These are phyloP conservation scores for Muntiacus muntjak DNA, from an alignment of 2,113 vertebrate species.

Conservation along the genomic window DNA sequence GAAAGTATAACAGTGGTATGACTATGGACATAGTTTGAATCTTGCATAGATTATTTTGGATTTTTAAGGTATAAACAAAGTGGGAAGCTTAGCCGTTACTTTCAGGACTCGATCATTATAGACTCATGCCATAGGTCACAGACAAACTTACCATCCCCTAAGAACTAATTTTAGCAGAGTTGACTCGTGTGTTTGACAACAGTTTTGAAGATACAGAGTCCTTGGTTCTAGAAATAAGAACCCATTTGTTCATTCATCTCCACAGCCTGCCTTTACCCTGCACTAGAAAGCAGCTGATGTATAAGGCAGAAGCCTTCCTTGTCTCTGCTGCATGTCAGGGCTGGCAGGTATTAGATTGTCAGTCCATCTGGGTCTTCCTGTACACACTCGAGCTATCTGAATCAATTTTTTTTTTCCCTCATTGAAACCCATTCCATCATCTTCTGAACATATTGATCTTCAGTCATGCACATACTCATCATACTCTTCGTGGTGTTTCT, in stretches of 20 bases:
- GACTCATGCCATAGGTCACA: background rate
- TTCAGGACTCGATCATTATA: background rate
- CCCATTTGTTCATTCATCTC: background rate
- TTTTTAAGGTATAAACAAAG: background rate
- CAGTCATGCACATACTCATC: conserved; percentile 63
- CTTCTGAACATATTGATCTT: conserved; percentile 67
- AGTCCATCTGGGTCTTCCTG: conserved; percentile 23
- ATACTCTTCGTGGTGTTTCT: conserved; percentile 55
- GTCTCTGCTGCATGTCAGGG: background rate
- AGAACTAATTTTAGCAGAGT: background rate
- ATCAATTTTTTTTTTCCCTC: background rate
- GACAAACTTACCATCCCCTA: background rate
- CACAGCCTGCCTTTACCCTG: background rate
- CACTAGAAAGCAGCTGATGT: background rate
- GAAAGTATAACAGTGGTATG: background rate
- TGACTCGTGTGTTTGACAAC: background rate
- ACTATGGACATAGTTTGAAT: background rate
- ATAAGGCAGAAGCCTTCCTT: background rate
- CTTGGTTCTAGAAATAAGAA: background rate
- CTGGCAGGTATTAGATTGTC: background rate
- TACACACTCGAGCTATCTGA: background rate
- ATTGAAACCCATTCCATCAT: conserved; percentile 64
- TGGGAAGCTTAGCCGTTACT: background rate
- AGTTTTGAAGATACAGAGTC: background rate
- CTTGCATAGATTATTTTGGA: background rate